Conservation (phyloP, 2,797 vertebrate species). For the Moxostoma hubbsi region DNA sequence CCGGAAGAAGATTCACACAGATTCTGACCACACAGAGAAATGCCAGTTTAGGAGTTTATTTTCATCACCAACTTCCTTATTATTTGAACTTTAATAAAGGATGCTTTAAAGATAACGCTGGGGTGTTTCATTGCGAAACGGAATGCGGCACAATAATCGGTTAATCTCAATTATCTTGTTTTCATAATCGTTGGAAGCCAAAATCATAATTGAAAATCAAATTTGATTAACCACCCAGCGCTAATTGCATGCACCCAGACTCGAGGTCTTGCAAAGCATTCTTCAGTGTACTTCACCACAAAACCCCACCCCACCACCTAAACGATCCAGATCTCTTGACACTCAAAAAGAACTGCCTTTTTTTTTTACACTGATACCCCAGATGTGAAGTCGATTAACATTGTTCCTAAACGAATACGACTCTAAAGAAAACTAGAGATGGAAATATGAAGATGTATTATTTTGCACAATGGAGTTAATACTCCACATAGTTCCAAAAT, state of each 20-base stretch:
- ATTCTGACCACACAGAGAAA: no score
- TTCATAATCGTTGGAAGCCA: no score
- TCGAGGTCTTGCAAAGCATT: conserved; percentile 76
- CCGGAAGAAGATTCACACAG: no score
- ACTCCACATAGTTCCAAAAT: neutral
- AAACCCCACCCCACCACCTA: conserved; percentile 76
- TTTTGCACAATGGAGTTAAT: neutral
- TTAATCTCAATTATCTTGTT: no score
- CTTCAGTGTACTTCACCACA: conserved; percentile 70
- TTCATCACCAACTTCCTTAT: no score
- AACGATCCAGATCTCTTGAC: conserved; percentile 76
- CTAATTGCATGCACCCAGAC: conserved; percentile 69
- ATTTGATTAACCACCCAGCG: no score
- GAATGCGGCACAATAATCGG: no score
- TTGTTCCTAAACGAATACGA: neutral
- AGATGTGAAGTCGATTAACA: conserved; percentile 38
- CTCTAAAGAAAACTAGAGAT: neutral
- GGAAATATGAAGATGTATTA: neutral
- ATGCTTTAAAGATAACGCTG: no score
- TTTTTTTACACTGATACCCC: conserved; percentile 38
- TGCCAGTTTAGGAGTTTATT: no score
- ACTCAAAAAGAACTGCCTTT: conserved; percentile 45
- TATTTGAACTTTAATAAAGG: no score
- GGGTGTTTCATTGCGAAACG: no score
- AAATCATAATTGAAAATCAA: no score